Evolutionary conservation across 2,797 vertebrate genomes (phyloP).

Genomic region (Propithecus deckenii): DNA sequence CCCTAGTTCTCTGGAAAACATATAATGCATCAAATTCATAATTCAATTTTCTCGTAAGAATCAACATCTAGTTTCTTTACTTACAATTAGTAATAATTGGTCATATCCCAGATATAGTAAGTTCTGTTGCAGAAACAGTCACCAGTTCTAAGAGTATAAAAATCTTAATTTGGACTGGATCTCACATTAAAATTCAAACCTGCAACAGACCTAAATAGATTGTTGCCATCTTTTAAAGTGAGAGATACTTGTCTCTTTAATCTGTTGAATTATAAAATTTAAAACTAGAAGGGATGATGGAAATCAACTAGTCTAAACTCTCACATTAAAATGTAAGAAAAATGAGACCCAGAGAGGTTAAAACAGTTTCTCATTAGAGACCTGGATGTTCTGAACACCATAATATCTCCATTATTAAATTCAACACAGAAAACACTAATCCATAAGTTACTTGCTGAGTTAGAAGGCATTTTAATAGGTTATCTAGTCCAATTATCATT

Average conservation of each 20-base stretch:
- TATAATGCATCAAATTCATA: background rate
- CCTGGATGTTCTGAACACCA: background rate
- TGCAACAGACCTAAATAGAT: background rate
- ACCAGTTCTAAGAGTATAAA: background rate
- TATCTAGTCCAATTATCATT: background rate
- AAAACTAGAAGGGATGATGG: background rate
- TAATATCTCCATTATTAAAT: conserved; percentile 14
- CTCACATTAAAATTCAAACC: conserved; percentile 50
- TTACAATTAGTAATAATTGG: background rate
- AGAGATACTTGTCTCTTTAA: background rate
- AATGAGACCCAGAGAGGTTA: background rate
- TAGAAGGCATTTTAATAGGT: conserved; percentile 20
- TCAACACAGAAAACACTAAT: conserved; percentile 8
- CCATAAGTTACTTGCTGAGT: background rate
- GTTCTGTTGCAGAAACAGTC: background rate
- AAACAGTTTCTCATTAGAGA: background rate
- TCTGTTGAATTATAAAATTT: background rate
- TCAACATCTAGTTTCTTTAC: background rate
- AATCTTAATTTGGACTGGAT: background rate
- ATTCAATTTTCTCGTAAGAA: conserved; percentile 13
- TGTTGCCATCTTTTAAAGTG: background rate
- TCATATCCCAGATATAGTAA: background rate
- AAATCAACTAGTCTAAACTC: background rate
- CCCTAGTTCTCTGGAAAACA: conserved; percentile 18
- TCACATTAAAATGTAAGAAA: background rate